Conservation (phyloP, 2,113 vertebrate species). For the Lampris incognitus region DNA sequence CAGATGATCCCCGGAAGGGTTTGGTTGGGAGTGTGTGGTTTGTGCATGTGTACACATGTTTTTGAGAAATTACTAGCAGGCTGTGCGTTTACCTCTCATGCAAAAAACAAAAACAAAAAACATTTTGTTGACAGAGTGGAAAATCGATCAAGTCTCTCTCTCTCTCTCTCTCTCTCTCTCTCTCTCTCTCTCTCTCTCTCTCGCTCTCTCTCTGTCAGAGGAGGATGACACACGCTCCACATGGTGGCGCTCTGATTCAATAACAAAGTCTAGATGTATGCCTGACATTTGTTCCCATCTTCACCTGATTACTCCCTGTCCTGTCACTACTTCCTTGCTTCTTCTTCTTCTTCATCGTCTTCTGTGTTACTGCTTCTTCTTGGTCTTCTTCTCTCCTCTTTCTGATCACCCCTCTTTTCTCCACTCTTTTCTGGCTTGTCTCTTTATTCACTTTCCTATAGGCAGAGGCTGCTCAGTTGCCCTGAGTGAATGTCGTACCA, state of each 20-base stretch:
- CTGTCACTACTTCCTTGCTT: not conserved
- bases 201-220: not conserved
- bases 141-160: slow-evolving; percentile 63
- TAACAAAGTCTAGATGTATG: slow-evolving; percentile 23
- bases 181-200: not conserved
- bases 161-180: slow-evolving; percentile 33
- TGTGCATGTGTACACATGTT: slow-evolving; percentile 52
- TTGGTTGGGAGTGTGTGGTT: slow-evolving; percentile 42
- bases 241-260: slow-evolving; percentile 78
- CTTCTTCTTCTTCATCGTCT: not conserved
- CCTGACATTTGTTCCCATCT: slow-evolving; percentile 50
- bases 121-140: slow-evolving; percentile 71
- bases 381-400: slow-evolving; percentile 21
- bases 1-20: slow-evolving; percentile 55
- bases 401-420: slow-evolving; percentile 37
- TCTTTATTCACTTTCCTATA: slow-evolving; percentile 61
- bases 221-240: slow-evolving; percentile 45
- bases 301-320: slow-evolving; percentile 68
- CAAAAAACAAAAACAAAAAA: slow-evolving; percentile 35
- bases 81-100: slow-evolving; percentile 63
- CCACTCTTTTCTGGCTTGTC: slow-evolving; percentile 59
- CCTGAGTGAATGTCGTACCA: slow-evolving; percentile 75
- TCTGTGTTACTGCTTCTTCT: no score
- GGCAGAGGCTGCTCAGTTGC: slow-evolving; percentile 66
- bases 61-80: slow-evolving; percentile 61